A percentile compares a stretch with the other conserved stretches of the same genome.
phyloP scores from a whole-genome alignment of 2,113 vertebrate genomes.

The Pipra filicauda region DNA sequence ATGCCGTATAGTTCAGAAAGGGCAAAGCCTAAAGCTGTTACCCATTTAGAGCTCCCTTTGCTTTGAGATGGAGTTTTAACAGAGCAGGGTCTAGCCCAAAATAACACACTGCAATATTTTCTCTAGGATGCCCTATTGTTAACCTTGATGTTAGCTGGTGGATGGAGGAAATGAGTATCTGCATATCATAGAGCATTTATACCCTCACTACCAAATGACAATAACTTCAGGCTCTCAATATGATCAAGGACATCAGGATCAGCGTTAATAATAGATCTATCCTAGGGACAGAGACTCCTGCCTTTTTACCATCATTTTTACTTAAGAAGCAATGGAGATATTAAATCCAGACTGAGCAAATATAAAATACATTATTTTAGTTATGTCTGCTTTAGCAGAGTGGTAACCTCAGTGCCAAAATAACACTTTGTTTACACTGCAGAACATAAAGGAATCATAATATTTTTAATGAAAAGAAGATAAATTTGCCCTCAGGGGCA shows the following conservation, averaged over 20 bases:
- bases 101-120: not conserved
- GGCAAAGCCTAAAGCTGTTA: not conserved
- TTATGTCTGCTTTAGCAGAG: not conserved
- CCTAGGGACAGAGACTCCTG: not conserved
- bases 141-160: not conserved
- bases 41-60: not conserved
- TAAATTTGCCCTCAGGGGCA: not conserved
- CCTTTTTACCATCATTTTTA: not conserved
- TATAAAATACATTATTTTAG: not conserved
- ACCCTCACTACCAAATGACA: not conserved
- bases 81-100: not conserved
- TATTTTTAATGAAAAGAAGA: not conserved
- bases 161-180: not conserved
- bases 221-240: not conserved
- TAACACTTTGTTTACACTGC: not conserved
- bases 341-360: not conserved
- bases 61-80: not conserved
- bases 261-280: constrained; percentile 18
- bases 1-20: not conserved
- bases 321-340: not conserved
- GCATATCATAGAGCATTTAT: not conserved
- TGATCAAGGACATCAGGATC: constrained; percentile 5
- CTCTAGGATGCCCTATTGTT: not conserved
- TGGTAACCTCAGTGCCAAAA: not conserved
- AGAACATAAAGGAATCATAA: not conserved